Evolutionary conservation across 2,888 invertebrate genomes (phyloP), one percentile per base, ranked within the genome.

Genomic region (Ornithoptera alexandrae): DNA sequence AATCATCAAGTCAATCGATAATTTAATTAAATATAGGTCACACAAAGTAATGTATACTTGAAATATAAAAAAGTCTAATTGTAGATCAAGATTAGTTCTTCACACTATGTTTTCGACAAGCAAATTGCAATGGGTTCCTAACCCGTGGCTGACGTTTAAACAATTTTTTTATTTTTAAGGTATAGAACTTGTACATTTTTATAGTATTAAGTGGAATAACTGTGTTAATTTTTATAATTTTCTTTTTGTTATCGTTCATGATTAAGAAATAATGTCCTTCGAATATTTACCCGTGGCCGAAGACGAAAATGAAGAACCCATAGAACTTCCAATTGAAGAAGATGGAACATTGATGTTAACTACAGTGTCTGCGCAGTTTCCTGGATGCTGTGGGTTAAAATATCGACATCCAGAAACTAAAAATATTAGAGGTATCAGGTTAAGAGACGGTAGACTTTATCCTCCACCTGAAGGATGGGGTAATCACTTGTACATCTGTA

Each of bases 301-400:
- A 93, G 98, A 98, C 83, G 99, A 98, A 94, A 97, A 97, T 81
- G 98, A 98, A 85, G 99, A 99, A 92, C 97, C 98, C 76, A 98
- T 99, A 90, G 99, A 99, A 93, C 93, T 99, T 82, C 99, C 99
- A 71, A 96, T 97, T 73, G 99, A 99, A 93, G 97, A 97, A 84
- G 98, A 99, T 94, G 97, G 97, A 78, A 98, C 98, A 65, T 93
- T 99, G 79, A 94, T 98, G 81, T 93, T 99, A 84, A 97, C 98
- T 72, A 99, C 99, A 61, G 93, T 99, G 75, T 96, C 98, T 78
- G 98, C 98, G 74, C 98, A 99, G 90, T 99, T 98, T 93, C 99
- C 99, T 75, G 98, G 99, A 74, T 95, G 95, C 75, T 98, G 98
- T 88, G 99, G 99, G 57, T 94, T 99, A 72, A 99, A 99, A 93